phyloP scores from a whole-genome alignment of 2,888 invertebrate species.

The Apodemia mormo region DNA sequence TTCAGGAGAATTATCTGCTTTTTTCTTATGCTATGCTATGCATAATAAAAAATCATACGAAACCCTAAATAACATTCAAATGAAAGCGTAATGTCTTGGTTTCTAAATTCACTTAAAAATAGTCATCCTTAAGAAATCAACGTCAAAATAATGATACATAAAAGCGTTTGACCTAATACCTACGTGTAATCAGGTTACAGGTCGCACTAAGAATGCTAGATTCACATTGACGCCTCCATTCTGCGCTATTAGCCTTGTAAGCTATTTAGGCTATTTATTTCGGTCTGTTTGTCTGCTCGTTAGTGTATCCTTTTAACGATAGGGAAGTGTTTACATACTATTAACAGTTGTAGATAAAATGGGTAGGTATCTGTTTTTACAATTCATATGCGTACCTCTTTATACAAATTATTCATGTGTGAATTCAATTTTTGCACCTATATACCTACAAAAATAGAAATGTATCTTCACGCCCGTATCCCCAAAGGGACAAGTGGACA shows the following conservation, averaged over 20 bases:
- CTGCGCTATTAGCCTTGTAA: conserved; percentile 69
- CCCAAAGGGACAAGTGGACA: too few relatives aligned
- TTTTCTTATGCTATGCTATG: too few relatives aligned
- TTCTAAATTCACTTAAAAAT: too few relatives aligned
- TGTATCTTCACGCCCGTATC: too few relatives aligned
- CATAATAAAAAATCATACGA: too few relatives aligned
- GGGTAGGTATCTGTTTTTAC: conserved; percentile 13
- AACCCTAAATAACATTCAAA: too few relatives aligned
- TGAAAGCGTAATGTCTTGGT: too few relatives aligned
- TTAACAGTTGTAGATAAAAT: conserved; percentile 16
- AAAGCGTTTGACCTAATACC: conserved; percentile 45
- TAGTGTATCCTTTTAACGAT: conserved; percentile 35
- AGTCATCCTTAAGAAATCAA: conserved; percentile 24
- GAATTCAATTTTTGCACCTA: too few relatives aligned
- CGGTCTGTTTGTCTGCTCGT: conserved; percentile 49
- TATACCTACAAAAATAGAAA: too few relatives aligned
- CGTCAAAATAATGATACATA: conserved; percentile 36
- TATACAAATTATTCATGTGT: too few relatives aligned
- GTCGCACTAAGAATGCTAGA: conserved; percentile 61
- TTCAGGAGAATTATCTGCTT: too few relatives aligned
- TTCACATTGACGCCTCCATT: conserved; percentile 66
- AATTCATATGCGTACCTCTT: background rate
- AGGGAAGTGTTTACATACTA: conserved; percentile 33
- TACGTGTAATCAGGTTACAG: conserved; percentile 47
- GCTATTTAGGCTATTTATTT: conserved; percentile 62